Conservation (phyloP, 2,113 vertebrate genomes). For the Microtus oregoni region DNA sequence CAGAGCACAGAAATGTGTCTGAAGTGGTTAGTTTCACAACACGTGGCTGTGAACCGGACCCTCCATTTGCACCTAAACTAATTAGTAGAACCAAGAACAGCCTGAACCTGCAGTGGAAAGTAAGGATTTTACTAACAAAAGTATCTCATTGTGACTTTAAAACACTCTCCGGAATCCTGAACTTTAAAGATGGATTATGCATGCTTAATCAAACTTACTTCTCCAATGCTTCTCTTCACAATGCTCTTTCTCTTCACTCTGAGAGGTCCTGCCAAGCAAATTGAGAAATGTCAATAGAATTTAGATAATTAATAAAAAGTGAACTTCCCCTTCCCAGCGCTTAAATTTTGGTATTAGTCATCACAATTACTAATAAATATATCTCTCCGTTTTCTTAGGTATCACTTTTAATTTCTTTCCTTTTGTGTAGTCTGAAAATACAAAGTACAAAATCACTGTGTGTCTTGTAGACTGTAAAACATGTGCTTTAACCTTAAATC, state of each 20-base stretch:
- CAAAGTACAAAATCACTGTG: background rate
- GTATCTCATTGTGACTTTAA: background rate
- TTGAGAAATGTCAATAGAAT: conserved; percentile 34
- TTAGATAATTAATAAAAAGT: conserved; percentile 6
- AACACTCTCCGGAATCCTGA: background rate
- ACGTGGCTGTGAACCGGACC: too few species aligned
- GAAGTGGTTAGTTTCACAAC: too few species aligned
- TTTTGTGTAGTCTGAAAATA: conserved; percentile 8
- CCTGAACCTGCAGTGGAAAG: conserved; percentile 89
- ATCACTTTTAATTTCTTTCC: background rate
- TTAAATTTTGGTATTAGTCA: conserved; percentile 7
- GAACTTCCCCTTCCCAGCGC: background rate
- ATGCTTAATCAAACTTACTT: background rate
- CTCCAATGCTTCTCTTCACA: background rate
- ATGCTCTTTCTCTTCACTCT: background rate
- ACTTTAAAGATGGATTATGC: conserved; percentile 13
- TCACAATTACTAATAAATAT: background rate
- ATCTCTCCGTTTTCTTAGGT: background rate
- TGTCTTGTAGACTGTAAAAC: background rate
- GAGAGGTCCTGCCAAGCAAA: background rate
- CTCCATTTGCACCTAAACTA: too few species aligned
- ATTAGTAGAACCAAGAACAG: too few species aligned
- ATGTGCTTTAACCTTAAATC: conserved; percentile 16
- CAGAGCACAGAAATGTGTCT: too few species aligned
- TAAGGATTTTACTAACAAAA: conserved; percentile 72